A percentile compares a stretch with the other conserved stretches of the same genome.
Evolutionary conservation across 2,888 invertebrate species (phyloP).

Genomic region (Epistrophe grossulariae): DNA sequence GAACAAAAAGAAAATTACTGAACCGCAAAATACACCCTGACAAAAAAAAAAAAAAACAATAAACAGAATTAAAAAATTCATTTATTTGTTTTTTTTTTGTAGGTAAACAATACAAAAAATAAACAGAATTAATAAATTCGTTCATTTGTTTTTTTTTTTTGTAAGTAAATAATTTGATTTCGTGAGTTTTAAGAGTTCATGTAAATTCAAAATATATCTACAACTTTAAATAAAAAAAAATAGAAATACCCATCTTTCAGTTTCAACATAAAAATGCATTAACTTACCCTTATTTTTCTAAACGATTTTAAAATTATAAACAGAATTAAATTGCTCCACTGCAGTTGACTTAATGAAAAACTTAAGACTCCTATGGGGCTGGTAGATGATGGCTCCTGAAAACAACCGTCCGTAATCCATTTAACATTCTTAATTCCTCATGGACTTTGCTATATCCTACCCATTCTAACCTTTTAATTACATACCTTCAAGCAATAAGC

Average conservation of each 20-base stretch:
- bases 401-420: slow-evolving; percentile 31
- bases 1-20: no score
- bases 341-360: background rate
- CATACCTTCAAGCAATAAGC: slow-evolving; percentile 42
- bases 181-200: no score
- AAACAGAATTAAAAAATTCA: no score
- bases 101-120: no score
- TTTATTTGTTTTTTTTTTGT: no score
- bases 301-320: slow-evolving; percentile 14
- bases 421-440: slow-evolving; percentile 36
- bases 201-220: no score
- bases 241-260: background rate
- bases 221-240: background rate
- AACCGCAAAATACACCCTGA: no score
- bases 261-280: background rate
- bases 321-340: background rate
- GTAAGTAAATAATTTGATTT: no score
- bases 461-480: slow-evolving; percentile 50
- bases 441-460: slow-evolving; percentile 21
- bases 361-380: slow-evolving; percentile 1
- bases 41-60: no score
- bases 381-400: slow-evolving; percentile 5
- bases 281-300: slow-evolving; percentile 15
- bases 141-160: no score
- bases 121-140: no score